Evolutionary conservation across 2,888 invertebrate genomes (phyloP).

Genomic region (Mythimna pallens): DNA sequence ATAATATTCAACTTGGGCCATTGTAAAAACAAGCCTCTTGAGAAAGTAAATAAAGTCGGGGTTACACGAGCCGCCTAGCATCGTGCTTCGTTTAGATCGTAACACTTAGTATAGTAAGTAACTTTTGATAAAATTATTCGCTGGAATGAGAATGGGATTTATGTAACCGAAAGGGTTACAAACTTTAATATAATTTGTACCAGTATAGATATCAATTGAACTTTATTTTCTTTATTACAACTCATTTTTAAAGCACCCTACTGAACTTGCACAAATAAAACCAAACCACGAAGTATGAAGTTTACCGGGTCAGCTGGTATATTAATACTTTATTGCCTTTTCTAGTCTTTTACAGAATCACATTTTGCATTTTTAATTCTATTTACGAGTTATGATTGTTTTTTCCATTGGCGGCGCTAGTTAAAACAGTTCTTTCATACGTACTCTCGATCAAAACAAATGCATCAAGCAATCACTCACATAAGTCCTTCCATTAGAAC

Average conservation of each 20-base stretch:
- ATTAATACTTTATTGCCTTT: too few relatives aligned
- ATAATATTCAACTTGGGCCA: conserved; percentile 82
- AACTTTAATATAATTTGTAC: background rate
- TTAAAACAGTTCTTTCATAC: too few relatives aligned
- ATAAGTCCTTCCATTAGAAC: conserved; percentile 58
- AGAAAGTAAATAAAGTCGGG: conserved; percentile 73
- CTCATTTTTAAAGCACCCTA: too few relatives aligned
- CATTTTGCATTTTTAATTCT: too few relatives aligned
- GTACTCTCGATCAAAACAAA: background rate
- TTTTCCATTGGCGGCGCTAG: too few relatives aligned
- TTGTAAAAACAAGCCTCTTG: conserved; percentile 83
- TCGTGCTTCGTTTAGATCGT: conserved; percentile 52
- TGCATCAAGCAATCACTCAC: conserved; percentile 24
- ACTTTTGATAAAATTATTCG: conserved; percentile 3
- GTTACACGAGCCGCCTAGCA: conserved; percentile 58
- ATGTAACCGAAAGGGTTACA: background rate
- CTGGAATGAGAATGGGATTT: background rate
- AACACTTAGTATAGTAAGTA: conserved; percentile 14
- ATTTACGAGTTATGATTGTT: too few relatives aligned
- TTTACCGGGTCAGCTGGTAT: too few relatives aligned
- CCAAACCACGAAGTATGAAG: too few relatives aligned
- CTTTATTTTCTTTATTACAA: too few relatives aligned
- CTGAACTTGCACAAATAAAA: too few relatives aligned
- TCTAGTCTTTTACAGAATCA: too few relatives aligned
- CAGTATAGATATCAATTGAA: background rate